Percentiles rank a stretch among this genome's conserved stretches.
Conservation (phyloP, 2,113 vertebrate species). For the Sardina pilchardus region DNA sequence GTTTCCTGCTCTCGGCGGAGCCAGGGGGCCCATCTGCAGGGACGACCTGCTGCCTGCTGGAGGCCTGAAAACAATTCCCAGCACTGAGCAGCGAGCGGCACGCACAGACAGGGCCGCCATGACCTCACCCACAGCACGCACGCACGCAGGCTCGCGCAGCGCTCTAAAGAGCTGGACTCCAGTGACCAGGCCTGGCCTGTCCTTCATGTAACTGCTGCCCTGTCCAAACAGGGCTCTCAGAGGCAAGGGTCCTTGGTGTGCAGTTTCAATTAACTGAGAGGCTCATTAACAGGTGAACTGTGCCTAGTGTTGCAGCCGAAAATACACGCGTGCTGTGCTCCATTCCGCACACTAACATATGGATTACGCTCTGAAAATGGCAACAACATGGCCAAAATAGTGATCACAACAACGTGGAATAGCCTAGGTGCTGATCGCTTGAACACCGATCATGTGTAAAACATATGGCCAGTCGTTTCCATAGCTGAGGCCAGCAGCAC, state of each 20-base stretch:
- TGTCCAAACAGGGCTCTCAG: not conserved
- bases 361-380: too few species aligned
- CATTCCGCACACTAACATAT: too few species aligned
- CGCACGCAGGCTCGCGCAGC: too few species aligned
- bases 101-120: not conserved
- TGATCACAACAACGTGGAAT: too few species aligned
- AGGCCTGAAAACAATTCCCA: not conserved
- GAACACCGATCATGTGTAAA: not conserved
- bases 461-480: not conserved
- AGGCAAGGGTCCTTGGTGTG: not conserved
- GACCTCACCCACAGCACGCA: not conserved
- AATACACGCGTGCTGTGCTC: not conserved
- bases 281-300: not conserved
- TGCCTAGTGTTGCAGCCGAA: not conserved
- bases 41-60: not conserved
- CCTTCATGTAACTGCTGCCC: not conserved
- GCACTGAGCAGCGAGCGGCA: not conserved
- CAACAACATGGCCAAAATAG: too few species aligned
- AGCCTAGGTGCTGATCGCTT: too few species aligned
- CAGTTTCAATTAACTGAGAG: not conserved
- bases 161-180: too few species aligned
- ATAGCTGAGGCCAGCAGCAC: not conserved
- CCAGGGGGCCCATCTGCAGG: not conserved
- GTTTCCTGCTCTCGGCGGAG: not conserved
- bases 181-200: too few species aligned